These are phyloP conservation scores for Halichoerus grypus DNA, from an alignment of 2,113 vertebrate genomes.

Conservation along the genomic window DNA sequence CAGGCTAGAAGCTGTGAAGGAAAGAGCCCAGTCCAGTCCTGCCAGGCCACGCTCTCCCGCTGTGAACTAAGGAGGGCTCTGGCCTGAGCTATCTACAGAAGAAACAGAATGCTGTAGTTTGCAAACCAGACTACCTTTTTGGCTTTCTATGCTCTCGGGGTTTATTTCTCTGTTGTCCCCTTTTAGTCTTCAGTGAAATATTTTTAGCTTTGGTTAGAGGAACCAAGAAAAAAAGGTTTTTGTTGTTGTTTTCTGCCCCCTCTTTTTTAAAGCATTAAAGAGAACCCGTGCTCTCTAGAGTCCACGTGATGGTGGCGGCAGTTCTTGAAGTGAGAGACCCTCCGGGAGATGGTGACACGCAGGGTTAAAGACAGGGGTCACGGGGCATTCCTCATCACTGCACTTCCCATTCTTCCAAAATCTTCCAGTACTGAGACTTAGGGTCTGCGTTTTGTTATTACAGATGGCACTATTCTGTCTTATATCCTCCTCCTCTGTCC, in stretches of 20 bases:
- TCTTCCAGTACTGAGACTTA: neutral
- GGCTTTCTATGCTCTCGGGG: neutral
- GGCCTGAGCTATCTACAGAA: neutral
- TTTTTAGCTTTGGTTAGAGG: conserved; percentile 38
- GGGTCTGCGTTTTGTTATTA: neutral
- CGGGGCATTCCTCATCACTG: neutral
- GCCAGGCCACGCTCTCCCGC: neutral
- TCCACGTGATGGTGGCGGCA: neutral
- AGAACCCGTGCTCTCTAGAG: neutral
- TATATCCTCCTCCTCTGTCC: neutral
- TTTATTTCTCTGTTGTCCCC: neutral
- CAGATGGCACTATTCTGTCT: neutral
- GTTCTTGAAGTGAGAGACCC: neutral
- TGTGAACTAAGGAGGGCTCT: neutral
- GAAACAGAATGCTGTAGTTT: neutral
- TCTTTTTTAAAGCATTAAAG: neutral
- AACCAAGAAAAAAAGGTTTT: neutral
- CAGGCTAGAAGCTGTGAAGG: neutral
- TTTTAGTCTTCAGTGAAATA: neutral
- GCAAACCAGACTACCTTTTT: neutral
- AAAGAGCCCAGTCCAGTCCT: neutral
- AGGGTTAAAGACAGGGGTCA: neutral
- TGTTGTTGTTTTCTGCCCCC: neutral
- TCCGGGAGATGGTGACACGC: neutral
- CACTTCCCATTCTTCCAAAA: neutral